Evolutionary conservation across 2,888 invertebrate species (phyloP), one percentile per base, ranked within the genome.

Genomic region (Athalia cordata): DNA sequence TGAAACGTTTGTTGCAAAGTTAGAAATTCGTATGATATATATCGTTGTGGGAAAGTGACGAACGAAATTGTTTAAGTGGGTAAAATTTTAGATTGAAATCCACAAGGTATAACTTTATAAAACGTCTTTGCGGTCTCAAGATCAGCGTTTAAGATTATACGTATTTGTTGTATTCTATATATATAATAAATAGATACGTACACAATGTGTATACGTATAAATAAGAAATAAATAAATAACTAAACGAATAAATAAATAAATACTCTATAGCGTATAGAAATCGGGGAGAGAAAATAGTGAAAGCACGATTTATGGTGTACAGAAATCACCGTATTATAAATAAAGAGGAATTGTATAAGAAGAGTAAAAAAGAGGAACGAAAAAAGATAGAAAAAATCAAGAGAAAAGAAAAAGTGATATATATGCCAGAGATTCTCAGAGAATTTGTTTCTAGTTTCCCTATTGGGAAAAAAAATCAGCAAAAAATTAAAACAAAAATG

Each of bases 271-370:
- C 8, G 77, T 81, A 82, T 82, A 79, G 79, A 72, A 72, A 80
- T 81, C 82, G 76, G 79, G 81, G 87, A 86, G 89, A 89, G 88
- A 89, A 87, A 29, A 29, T 29, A 87, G 88, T 88, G 89, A 89
- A 89, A 89, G 89, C 84, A 81, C 29, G 29, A 29, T 29, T 29
- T 29, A 29, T 29, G 29, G 29, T 29, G 2, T 29, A 82, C 76
- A 72, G 72, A 72, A 72, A 72, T 72, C 43, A 72, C 57, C 45
- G 57, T n/a, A 7, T 52, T 57, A 45, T 8, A 72, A 13, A 5
- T 13, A 66, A n/a, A 50, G 5, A 13, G 7, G 8, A 13, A 67
- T 13, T 55, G 5, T n/a, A 45, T 45, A 59, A 11, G 7, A 72
- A 55, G 6, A 59, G 57, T 47, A 9, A 47, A n/a, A 72, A 45